A percentile compares a stretch with the other conserved stretches of the same genome.
Conservation (phyloP, 2,888 invertebrate species). For the Leucozona laternaria region DNA sequence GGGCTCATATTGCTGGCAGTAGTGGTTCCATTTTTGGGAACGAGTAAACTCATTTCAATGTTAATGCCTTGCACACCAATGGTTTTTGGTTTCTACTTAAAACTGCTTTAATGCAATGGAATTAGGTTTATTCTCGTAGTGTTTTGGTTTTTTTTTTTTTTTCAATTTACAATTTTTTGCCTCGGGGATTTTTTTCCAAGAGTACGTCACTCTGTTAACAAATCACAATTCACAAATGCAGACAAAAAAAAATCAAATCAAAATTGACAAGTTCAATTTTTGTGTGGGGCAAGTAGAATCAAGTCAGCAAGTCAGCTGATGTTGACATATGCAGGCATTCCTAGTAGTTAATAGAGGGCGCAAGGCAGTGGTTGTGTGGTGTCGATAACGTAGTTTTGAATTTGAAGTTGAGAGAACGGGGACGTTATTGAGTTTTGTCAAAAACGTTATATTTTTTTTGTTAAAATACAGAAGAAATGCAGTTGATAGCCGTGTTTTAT, state of each 20-base stretch:
- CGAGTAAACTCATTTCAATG: slow-evolving; percentile 62
- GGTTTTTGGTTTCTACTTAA: slow-evolving; percentile 22
- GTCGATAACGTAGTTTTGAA: background rate
- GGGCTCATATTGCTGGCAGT: slow-evolving; percentile 28
- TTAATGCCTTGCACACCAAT: slow-evolving; percentile 45
- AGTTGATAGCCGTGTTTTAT: too few species aligned
- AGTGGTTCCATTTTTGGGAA: slow-evolving; percentile 19
- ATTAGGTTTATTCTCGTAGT: background rate
- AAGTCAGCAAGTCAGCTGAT: slow-evolving; percentile 70
- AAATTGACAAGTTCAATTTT: background rate
- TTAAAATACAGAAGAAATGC: too few species aligned
- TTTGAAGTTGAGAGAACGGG: background rate
- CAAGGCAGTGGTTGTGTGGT: background rate
- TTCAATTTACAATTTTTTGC: slow-evolving; percentile 31
- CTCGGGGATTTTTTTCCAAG: slow-evolving; percentile 17
- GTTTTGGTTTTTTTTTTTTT: slow-evolving; percentile 1
- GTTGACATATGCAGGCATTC: slow-evolving; percentile 3
- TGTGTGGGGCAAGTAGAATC: slow-evolving; percentile 37
- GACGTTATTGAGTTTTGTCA: background rate
- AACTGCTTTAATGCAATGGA: background rate
- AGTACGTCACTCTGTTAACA: slow-evolving; percentile 39
- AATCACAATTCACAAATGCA: slow-evolving; percentile 1
- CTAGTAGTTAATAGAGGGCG: slow-evolving; percentile 56
- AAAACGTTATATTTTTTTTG: too few species aligned
- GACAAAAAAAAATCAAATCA: background rate